These are phyloP conservation scores for Parnassius smintheus DNA, from an alignment of 2,888 invertebrate genomes.

Conservation along the genomic window DNA sequence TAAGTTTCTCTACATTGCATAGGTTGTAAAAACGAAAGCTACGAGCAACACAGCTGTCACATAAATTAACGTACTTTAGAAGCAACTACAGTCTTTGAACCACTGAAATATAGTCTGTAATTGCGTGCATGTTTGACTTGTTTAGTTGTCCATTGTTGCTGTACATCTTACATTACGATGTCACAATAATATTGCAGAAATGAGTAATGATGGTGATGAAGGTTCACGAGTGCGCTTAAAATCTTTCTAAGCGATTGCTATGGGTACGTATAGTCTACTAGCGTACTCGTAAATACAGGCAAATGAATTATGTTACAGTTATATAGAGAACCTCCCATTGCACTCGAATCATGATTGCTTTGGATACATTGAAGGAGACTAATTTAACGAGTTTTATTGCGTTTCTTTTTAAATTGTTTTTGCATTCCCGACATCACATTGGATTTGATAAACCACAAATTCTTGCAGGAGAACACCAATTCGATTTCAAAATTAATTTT, in stretches of 20 bases:
- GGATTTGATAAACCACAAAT: no score
- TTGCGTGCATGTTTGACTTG: not conserved
- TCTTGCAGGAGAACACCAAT: no score
- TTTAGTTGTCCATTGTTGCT: slow-evolving; percentile 13
- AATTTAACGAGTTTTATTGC: no score
- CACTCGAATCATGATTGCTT: no score
- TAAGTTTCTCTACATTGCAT: slow-evolving; percentile 15
- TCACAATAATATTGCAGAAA: slow-evolving; percentile 34
- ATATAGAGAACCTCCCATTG: not conserved
- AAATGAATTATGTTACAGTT: slow-evolving; percentile 24
- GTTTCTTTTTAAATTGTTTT: no score
- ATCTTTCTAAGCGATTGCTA: slow-evolving; percentile 22
- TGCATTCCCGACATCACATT: no score
- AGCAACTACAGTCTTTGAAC: slow-evolving; percentile 1
- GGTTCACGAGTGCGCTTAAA: slow-evolving; percentile 20
- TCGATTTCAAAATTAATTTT: no score
- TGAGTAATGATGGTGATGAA: slow-evolving; percentile 33
- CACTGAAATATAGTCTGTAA: slow-evolving; percentile 8
- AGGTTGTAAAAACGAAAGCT: slow-evolving; percentile 23
- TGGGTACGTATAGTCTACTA: not conserved
- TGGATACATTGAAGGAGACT: no score
- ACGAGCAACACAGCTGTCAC: slow-evolving; percentile 17
- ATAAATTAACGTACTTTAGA: slow-evolving; percentile 13
- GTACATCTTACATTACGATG: slow-evolving; percentile 44
- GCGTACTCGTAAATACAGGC: slow-evolving; percentile 14